Evolutionary conservation across 2,888 invertebrate genomes (phyloP).

Genomic region (Latheticus oryzae): DNA sequence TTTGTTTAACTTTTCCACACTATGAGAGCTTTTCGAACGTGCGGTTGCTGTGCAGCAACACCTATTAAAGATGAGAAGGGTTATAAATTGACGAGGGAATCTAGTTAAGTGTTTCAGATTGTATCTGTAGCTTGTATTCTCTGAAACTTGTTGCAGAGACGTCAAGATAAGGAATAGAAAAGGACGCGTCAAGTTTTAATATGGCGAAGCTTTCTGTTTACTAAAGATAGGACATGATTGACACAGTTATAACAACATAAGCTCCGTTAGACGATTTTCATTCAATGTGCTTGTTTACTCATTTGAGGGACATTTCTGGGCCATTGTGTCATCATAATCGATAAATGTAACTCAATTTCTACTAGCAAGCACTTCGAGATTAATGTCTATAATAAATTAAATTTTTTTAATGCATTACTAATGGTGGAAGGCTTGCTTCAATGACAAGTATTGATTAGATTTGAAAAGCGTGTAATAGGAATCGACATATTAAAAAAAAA

Average conservation of each 20-base stretch:
- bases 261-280: slow-evolving; percentile 19
- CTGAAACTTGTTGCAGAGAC: slow-evolving; percentile 38
- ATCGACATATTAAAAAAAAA: no score
- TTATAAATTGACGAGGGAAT: slow-evolving; percentile 29
- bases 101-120: slow-evolving; percentile 37
- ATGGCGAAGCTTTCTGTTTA: slow-evolving; percentile 27
- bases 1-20: no score
- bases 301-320: slow-evolving; percentile 9
- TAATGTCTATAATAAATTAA: no score
- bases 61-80: slow-evolving; percentile 26
- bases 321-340: slow-evolving; percentile 7
- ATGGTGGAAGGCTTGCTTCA: no score
- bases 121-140: slow-evolving; percentile 27
- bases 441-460: no score
- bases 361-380: background rate
- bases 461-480: no score
- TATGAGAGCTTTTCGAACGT: no score
- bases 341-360: slow-evolving; percentile 11
- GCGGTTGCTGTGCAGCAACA: slow-evolving; percentile 2
- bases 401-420: no score
- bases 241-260: slow-evolving; percentile 33
- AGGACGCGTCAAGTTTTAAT: slow-evolving; percentile 38
- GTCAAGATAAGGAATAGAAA: slow-evolving; percentile 38
- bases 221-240: slow-evolving; percentile 39
- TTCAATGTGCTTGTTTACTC: slow-evolving; percentile 20